Conservation (phyloP, 2,888 invertebrate genomes). For the Laothoe populi region DNA sequence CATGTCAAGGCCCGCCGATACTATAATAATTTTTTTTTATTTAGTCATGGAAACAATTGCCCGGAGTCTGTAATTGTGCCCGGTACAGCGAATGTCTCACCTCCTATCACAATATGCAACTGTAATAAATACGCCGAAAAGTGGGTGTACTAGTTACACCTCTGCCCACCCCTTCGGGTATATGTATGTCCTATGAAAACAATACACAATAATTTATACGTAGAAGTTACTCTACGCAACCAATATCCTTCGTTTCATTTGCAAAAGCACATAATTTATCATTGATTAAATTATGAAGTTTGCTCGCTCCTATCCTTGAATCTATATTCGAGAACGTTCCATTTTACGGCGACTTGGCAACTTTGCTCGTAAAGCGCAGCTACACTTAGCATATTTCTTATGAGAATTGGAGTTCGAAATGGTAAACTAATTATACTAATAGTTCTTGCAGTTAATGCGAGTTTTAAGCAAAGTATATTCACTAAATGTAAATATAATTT, state of each 20-base stretch:
- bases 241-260: conserved; percentile 14
- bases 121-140: no score
- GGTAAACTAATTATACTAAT: conserved; percentile 39
- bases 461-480: conserved; percentile 37
- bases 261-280: conserved; percentile 22
- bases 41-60: no score
- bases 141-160: no score
- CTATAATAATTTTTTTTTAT: no score
- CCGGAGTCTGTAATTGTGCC: no score
- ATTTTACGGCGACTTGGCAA: conserved; percentile 29
- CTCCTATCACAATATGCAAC: no score
- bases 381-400: conserved; percentile 38
- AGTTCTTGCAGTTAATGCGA: conserved; percentile 38
- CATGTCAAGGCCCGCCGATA: no score
- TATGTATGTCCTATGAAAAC: no score
- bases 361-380: conserved; percentile 41
- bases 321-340: conserved; percentile 18
- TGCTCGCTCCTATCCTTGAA: conserved; percentile 12
- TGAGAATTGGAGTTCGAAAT: conserved; percentile 27
- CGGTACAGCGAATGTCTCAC: no score
- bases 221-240: not conserved
- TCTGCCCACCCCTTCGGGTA: no score
- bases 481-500: not conserved
- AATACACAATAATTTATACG: conserved; percentile 11
- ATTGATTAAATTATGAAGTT: conserved; percentile 32